A percentile compares a stretch with the other conserved stretches of the same genome.
Evolutionary conservation across 2,113 vertebrate species (phyloP).

Genomic region (Megaceryle maxima): DNA sequence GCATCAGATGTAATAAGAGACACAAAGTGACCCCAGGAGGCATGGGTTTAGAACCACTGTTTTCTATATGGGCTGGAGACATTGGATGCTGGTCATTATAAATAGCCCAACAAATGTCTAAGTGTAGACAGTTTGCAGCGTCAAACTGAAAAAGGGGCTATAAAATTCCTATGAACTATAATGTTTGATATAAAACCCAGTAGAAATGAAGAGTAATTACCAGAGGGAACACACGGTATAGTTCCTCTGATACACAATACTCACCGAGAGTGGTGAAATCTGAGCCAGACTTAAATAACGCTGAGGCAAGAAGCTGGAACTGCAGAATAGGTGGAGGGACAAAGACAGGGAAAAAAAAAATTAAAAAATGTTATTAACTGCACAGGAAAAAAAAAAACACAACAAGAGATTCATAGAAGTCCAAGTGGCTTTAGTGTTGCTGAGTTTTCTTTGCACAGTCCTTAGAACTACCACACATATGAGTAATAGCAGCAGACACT

Average conservation of each 20-base stretch:
- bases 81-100: background rate
- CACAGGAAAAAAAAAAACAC: background rate
- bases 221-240: background rate
- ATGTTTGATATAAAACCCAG: background rate
- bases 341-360: background rate
- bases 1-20: conserved; percentile 14
- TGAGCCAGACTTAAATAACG: conserved; percentile 94
- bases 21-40: background rate
- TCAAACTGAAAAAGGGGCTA: background rate
- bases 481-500: background rate
- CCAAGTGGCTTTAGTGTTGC: background rate
- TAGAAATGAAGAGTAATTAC: background rate
- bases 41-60: conserved; percentile 29
- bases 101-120: background rate
- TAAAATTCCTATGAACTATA: background rate
- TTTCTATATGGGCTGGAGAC: background rate
- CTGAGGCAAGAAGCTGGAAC: conserved; percentile 98
- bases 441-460: background rate
- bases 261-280: conserved; percentile 97
- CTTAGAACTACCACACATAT: background rate
- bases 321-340: conserved; percentile 50
- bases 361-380: background rate
- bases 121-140: background rate
- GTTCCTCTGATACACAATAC: conserved; percentile 38
- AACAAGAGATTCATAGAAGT: background rate